A percentile compares a stretch with the other conserved stretches of the same genome.
Conservation (phyloP, 2,888 invertebrate species). For the Mylabris sibirica region DNA sequence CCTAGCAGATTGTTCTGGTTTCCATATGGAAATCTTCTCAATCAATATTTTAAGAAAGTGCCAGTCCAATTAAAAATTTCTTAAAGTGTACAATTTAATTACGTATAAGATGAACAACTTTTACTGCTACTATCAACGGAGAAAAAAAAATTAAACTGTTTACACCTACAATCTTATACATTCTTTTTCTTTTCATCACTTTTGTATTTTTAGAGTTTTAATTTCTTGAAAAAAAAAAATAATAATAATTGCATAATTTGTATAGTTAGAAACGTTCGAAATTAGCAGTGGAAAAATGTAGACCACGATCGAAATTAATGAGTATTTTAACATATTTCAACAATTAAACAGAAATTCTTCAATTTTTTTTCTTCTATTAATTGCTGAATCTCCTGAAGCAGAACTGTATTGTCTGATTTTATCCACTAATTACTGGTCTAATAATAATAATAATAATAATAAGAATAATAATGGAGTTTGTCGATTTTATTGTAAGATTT, state of each 20-base stretch:
- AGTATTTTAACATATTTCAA: neutral
- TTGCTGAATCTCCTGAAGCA: neutral
- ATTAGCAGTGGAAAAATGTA: conserved; percentile 22
- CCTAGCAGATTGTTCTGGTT: neutral
- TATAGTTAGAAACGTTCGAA: conserved; percentile 17
- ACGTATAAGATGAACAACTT: neutral
- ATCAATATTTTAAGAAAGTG: neutral
- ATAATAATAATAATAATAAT: neutral
- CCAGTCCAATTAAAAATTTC: neutral
- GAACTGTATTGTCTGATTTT: neutral
- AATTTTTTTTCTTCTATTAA: neutral
- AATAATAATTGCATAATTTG: conserved; percentile 29
- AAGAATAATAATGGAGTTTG: no score
- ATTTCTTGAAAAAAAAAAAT: neutral
- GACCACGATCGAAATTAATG: conserved; percentile 7
- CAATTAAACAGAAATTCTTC: neutral
- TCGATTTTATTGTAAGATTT: neutral
- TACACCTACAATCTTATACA: neutral
- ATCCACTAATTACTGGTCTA: neutral
- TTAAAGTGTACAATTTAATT: neutral
- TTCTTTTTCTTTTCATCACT: neutral
- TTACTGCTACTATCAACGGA: neutral
- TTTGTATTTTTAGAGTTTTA: conserved; percentile 9
- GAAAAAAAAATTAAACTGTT: neutral
- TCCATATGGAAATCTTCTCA: neutral